Percentiles rank a stretch among this genome's conserved stretches.
Evolutionary conservation across 2,797 vertebrate genomes (phyloP).

Genomic region (Spizella passerina): DNA sequence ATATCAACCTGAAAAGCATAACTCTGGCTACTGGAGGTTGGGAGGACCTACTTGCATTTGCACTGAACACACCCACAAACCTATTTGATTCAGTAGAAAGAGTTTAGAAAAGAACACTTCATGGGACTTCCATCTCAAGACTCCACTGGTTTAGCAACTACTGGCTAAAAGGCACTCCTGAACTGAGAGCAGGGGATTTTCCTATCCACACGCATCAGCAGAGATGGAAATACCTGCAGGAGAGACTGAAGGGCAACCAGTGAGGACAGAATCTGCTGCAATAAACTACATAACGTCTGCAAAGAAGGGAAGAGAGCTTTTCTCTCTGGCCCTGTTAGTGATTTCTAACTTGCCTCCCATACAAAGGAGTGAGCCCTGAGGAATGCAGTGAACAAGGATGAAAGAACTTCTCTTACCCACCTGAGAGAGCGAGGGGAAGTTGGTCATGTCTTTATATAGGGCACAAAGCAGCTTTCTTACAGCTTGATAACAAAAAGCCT

Average conservation of each 20-base stretch:
- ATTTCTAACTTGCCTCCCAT: not conserved
- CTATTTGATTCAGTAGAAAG: not conserved
- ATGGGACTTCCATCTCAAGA: not conserved
- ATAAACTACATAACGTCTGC: not conserved
- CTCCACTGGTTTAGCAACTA: not conserved
- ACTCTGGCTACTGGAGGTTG: not conserved
- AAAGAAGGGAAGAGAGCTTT: not conserved
- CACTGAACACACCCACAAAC: not conserved
- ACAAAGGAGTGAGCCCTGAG: not conserved
- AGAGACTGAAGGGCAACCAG: not conserved
- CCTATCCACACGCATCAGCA: not conserved
- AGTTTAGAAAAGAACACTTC: not conserved
- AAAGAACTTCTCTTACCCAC: not conserved
- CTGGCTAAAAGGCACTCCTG: not conserved
- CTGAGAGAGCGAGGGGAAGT: constrained; percentile 5
- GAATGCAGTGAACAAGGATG: not conserved
- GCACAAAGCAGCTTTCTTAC: constrained; percentile 21
- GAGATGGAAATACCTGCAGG: not conserved
- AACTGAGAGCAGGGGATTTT: not conserved
- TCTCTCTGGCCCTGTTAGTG: not conserved
- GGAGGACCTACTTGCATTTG: not conserved
- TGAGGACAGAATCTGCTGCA: not conserved
- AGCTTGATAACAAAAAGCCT: not conserved
- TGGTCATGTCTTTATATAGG: not conserved
- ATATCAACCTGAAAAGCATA: not conserved